phyloP scores from a whole-genome alignment of 2,797 vertebrate genomes.

The Trematomus bernacchii region DNA sequence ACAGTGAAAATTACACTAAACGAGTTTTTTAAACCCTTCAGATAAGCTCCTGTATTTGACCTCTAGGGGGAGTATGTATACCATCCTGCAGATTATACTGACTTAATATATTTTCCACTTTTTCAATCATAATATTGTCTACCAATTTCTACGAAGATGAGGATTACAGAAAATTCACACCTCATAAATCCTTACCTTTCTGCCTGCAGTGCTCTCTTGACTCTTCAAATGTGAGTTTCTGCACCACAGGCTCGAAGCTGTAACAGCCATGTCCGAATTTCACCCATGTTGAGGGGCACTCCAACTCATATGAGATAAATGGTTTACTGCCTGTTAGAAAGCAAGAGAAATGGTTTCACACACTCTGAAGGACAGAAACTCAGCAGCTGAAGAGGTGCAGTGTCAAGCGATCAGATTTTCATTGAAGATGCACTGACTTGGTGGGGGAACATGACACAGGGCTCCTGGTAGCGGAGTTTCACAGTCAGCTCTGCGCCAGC shows the following conservation, averaged over 20 bases:
- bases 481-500: conserved; percentile 89
- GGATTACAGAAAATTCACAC: neutral
- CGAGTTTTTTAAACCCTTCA: neutral
- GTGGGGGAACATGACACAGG: conserved; percentile 86
- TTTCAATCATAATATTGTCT: neutral
- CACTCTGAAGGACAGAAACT: conserved; percentile 1
- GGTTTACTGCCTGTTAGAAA: conserved; percentile 85
- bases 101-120: neutral
- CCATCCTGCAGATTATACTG: conserved; percentile 7
- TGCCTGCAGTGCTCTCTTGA: conserved; percentile 91
- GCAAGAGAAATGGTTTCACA: neutral
- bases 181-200: conserved; percentile 83
- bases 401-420: neutral
- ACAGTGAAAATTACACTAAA: neutral
- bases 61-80: conserved; percentile 63
- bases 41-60: conserved; percentile 22
- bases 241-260: conserved; percentile 90
- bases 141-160: neutral
- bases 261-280: conserved; percentile 93
- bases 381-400: neutral
- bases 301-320: conserved; percentile 73
- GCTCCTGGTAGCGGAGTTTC: conserved; percentile 88
- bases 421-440: conserved; percentile 82
- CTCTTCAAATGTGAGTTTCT: conserved; percentile 87
- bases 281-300: conserved; percentile 91